Evolutionary conservation across 2,888 invertebrate genomes (phyloP).

Genomic region (Xylota sylvarum): DNA sequence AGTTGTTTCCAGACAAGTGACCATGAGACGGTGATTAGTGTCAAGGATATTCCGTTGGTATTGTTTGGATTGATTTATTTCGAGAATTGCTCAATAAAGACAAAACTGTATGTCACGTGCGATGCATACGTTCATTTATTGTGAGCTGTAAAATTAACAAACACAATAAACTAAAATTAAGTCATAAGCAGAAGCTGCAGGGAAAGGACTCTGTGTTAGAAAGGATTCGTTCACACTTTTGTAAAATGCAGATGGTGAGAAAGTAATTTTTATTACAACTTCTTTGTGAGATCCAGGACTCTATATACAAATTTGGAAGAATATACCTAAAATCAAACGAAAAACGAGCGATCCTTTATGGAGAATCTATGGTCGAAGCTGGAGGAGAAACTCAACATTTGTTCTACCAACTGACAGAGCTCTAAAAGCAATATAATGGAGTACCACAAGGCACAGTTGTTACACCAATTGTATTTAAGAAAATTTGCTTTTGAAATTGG

Average conservation of each 20-base stretch:
- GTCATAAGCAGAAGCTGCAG: not conserved
- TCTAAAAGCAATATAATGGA: too few species aligned
- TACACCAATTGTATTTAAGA: too few species aligned
- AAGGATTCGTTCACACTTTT: constrained; percentile 12
- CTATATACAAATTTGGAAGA: too few species aligned
- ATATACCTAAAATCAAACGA: too few species aligned
- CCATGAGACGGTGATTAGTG: constrained; percentile 7
- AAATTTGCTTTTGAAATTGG: too few species aligned
- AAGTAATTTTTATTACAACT: not conserved
- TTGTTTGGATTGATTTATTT: constrained; percentile 5
- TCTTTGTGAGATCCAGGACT: too few species aligned
- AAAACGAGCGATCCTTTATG: too few species aligned
- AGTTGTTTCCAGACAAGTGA: not conserved
- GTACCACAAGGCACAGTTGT: too few species aligned
- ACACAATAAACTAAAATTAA: constrained; percentile 11
- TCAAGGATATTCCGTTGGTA: not conserved
- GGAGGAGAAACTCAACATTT: too few species aligned
- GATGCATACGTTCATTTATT: constrained; percentile 4
- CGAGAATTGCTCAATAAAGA: not conserved
- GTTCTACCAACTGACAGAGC: too few species aligned
- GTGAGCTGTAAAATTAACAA: not conserved
- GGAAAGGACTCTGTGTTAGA: too few species aligned
- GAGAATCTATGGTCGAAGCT: too few species aligned
- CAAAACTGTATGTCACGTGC: constrained; percentile 11
- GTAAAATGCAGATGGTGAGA: not conserved